These are phyloP conservation scores for Gopherus flavomarginatus DNA, from an alignment of 2,113 vertebrate species.

Conservation along the genomic window DNA sequence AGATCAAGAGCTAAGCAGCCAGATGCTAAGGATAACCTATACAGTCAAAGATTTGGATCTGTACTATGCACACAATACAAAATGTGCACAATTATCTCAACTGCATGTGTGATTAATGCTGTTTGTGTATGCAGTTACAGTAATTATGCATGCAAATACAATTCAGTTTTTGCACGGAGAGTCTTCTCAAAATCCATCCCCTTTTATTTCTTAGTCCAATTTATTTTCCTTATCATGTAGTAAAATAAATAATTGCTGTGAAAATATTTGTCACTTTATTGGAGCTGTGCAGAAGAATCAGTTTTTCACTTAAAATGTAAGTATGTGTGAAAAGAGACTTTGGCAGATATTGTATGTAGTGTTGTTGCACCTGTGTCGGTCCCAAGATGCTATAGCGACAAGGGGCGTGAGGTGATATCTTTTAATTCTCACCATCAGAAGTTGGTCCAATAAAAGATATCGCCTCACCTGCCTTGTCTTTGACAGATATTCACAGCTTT, in stretches of 20 bases:
- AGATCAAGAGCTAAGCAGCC: background rate
- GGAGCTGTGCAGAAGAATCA: background rate
- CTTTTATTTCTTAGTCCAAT: background rate
- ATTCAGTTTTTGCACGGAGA: too few relatives aligned
- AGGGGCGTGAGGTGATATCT: background rate
- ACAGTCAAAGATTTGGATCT: background rate
- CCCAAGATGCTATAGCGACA: background rate
- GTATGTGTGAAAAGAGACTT: background rate
- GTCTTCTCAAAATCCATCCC: background rate
- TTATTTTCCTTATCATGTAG: background rate
- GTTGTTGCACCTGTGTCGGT: background rate
- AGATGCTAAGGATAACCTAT: background rate
- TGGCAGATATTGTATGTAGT: background rate
- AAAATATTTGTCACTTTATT: background rate
- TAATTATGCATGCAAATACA: background rate
- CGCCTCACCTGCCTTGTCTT: background rate
- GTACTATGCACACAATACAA: background rate
- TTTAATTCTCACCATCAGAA: background rate
- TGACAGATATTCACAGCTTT: background rate
- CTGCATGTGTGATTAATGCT: too few relatives aligned
- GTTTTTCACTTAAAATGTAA: background rate
- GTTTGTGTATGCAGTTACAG: rapidly evolving
- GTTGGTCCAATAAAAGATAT: background rate
- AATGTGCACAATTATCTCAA: background rate
- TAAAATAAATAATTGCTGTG: background rate